These are phyloP conservation scores for Philhelius pedissequus DNA, from an alignment of 2,888 invertebrate genomes.

Conservation along the genomic window DNA sequence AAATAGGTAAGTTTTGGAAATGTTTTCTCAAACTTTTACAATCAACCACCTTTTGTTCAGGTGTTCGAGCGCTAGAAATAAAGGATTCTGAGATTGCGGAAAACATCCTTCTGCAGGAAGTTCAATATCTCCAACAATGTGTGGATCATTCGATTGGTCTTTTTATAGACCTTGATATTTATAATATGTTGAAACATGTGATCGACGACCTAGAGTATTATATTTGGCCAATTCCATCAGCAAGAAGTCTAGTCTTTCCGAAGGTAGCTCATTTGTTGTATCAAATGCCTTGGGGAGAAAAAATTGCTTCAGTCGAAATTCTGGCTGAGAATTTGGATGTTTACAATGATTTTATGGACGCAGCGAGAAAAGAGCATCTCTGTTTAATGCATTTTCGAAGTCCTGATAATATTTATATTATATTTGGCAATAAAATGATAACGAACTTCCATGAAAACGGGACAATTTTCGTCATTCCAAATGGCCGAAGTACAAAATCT, in stretches of 20 bases:
- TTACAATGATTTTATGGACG: slow-evolving; percentile 78
- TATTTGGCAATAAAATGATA: slow-evolving; percentile 76
- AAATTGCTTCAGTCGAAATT: slow-evolving; percentile 78
- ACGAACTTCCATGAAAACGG: slow-evolving; percentile 76
- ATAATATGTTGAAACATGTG: slow-evolving; percentile 72
- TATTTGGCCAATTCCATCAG: slow-evolving; percentile 77
- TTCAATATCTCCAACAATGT: slow-evolving; percentile 77
- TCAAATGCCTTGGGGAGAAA: slow-evolving; percentile 78
- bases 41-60: slow-evolving; percentile 63
- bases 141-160: slow-evolving; percentile 76
- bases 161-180: slow-evolving; percentile 76
- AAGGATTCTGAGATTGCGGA: slow-evolving; percentile 73
- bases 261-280: slow-evolving; percentile 77
- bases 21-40: no score
- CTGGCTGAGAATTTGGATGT: slow-evolving; percentile 74
- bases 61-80: slow-evolving; percentile 75
- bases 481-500: slow-evolving; percentile 73
- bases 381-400: slow-evolving; percentile 78
- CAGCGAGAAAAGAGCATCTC: slow-evolving; percentile 76
- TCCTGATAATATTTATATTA: slow-evolving; percentile 76
- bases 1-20: slow-evolving; percentile 74
- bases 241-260: slow-evolving; percentile 74
- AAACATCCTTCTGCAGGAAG: slow-evolving; percentile 76
- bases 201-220: slow-evolving; percentile 77
- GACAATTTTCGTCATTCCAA: slow-evolving; percentile 77